These are phyloP conservation scores for Globicephala melas DNA, from an alignment of 2,113 vertebrate species.

Conservation along the genomic window DNA sequence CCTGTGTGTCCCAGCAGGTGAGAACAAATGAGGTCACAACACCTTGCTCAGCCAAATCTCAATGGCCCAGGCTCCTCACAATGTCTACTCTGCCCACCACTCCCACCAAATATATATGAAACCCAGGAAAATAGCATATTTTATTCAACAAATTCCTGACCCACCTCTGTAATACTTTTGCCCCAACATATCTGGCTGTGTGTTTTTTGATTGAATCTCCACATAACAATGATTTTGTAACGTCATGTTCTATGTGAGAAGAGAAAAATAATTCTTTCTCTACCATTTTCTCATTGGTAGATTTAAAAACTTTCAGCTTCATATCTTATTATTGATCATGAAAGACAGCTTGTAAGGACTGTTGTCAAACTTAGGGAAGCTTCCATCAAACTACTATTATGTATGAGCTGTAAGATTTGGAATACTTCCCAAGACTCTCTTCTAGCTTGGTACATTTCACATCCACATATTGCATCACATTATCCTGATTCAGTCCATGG, in stretches of 20 bases:
- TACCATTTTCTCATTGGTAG: background rate
- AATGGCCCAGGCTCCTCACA: background rate
- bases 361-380: background rate
- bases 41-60: background rate
- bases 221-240: background rate
- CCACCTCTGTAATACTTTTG: background rate
- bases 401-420: background rate
- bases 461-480: background rate
- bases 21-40: background rate
- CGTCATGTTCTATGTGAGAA: background rate
- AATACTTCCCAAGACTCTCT: background rate
- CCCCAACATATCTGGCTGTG: background rate
- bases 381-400: background rate
- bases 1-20: background rate
- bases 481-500: accelerated
- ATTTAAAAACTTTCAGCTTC: background rate
- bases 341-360: background rate
- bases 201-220: background rate
- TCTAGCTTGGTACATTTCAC: background rate
- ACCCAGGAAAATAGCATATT: background rate
- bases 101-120: background rate
- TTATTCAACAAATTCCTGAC: background rate
- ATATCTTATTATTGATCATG: background rate
- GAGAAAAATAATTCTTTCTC: background rate
- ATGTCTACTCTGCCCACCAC: background rate